A percentile compares a stretch with the other conserved stretches of the same genome.
These are phyloP conservation scores for Drosophila flavopinicola DNA, from an alignment of 2,888 invertebrate species.

Conservation along the genomic window DNA sequence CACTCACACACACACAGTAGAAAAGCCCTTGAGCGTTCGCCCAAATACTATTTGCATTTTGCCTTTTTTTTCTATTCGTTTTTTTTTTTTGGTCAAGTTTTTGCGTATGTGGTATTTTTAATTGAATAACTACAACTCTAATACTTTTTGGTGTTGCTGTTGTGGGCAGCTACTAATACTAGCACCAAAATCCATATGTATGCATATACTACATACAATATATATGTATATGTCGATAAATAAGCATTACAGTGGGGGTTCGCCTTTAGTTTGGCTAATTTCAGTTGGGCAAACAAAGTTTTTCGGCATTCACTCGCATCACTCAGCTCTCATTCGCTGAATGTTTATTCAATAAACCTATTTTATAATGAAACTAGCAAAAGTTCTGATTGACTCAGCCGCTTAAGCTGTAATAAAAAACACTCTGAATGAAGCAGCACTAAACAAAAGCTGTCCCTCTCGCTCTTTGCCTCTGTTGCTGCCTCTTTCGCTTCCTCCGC, in stretches of 20 bases:
- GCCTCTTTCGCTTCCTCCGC: not conserved
- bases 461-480: no score
- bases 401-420: constrained; percentile 54
- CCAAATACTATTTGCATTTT: constrained; percentile 69
- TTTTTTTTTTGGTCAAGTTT: constrained; percentile 31
- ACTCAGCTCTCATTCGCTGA: constrained; percentile 12
- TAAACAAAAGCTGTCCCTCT: constrained; percentile 27
- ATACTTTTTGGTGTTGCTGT: constrained; percentile 26
- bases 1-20: constrained; percentile 22
- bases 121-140: constrained; percentile 71
- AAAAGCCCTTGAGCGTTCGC: constrained; percentile 32
- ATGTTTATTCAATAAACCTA: constrained; percentile 54
- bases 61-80: constrained; percentile 20
- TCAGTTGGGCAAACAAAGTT: constrained; percentile 40
- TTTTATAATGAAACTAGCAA: constrained; percentile 66
- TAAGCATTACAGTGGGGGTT: constrained; percentile 35
- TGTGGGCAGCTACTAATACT: constrained; percentile 3
- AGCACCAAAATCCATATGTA: constrained; percentile 30
- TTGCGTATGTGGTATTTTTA: constrained; percentile 57
- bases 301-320: not conserved
- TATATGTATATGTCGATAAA: constrained; percentile 22
- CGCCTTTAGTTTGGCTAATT: constrained; percentile 41
- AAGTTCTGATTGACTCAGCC: constrained; percentile 67
- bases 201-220: not conserved
- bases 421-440: constrained; percentile 12